Percentiles rank a stretch among this genome's conserved stretches.
These are phyloP conservation scores for Seira ritae DNA, from an alignment of 2,888 invertebrate genomes.

Conservation along the genomic window DNA sequence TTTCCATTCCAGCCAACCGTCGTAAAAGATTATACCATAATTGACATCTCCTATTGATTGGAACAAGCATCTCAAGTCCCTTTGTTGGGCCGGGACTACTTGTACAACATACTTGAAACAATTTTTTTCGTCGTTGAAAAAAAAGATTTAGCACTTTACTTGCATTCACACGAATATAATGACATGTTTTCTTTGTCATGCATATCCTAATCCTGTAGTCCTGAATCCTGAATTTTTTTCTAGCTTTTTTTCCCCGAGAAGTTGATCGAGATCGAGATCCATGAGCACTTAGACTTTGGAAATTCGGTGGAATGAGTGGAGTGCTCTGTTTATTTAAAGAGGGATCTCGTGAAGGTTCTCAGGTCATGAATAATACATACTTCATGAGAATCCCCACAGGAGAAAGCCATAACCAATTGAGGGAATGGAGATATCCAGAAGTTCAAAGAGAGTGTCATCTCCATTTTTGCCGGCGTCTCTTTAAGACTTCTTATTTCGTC, in stretches of 20 bases:
- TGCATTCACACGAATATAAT: neutral
- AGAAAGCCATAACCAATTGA: constrained; percentile 24
- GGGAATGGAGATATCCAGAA: neutral
- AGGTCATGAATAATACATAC: constrained; percentile 59
- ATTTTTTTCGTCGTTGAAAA: neutral
- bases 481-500: neutral
- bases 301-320: no score
- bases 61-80: constrained; percentile 52
- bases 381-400: constrained; percentile 43
- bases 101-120: neutral
- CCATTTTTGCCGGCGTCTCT: neutral
- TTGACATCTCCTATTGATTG: constrained; percentile 38
- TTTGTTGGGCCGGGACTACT: constrained; percentile 9
- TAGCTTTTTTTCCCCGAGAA: no score
- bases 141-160: neutral
- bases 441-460: constrained; percentile 41
- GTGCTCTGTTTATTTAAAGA: neutral
- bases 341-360: constrained; percentile 9
- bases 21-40: neutral
- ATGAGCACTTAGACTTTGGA: no score
- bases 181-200: neutral
- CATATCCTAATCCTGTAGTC: no score
- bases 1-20: neutral
- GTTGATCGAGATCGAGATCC: no score
- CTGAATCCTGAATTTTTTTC: no score